A percentile compares a stretch with the other conserved stretches of the same genome.
These are phyloP conservation scores for Gnatocerus cornutus DNA, from an alignment of 2,888 invertebrate genomes.

Conservation along the genomic window DNA sequence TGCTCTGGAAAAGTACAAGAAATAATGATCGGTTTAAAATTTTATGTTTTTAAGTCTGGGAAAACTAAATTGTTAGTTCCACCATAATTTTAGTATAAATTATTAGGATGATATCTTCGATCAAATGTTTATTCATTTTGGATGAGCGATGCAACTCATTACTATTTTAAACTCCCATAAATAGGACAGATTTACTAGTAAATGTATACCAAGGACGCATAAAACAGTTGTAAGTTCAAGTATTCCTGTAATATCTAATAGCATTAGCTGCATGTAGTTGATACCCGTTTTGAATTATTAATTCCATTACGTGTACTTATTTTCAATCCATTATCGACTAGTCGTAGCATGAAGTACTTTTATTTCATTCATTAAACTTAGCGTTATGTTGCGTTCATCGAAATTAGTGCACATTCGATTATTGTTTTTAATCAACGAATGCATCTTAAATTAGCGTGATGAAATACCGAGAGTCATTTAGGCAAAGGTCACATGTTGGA, in stretches of 20 bases:
- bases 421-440: too few relatives aligned
- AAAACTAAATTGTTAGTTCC: background rate
- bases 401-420: too few relatives aligned
- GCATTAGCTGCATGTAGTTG: background rate
- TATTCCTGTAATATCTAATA: background rate
- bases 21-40: background rate
- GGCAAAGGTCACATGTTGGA: too few relatives aligned
- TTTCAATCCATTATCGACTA: conserved; percentile 1
- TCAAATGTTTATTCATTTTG: conserved; percentile 1
- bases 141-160: background rate
- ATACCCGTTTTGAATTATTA: background rate
- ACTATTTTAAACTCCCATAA: conserved; percentile 1
- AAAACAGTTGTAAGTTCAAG: background rate
- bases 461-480: too few relatives aligned
- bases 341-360: conserved; percentile 1
- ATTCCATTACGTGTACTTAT: conserved; percentile 17
- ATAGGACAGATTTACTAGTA: background rate
- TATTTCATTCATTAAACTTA: conserved; percentile 16
- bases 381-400: too few relatives aligned
- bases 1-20: background rate
- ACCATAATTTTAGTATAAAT: background rate
- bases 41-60: background rate
- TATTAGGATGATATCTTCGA: background rate
- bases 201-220: background rate
- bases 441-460: too few relatives aligned